Base-by-base conservation (phyloP, 2,113 vertebrate genomes). In the Hymenochirus boettgeri region DNA sequence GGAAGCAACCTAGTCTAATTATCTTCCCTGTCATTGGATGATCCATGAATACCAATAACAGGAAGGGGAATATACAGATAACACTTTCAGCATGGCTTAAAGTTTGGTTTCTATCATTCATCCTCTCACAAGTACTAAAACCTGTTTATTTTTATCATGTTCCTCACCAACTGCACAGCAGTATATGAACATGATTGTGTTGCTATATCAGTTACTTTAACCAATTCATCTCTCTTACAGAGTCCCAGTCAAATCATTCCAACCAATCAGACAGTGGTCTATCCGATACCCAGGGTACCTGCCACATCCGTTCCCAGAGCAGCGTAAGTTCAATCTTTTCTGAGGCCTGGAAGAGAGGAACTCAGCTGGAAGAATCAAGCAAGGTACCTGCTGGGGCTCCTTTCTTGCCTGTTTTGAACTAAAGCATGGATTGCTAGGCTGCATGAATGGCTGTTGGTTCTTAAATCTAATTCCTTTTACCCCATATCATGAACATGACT, bases 311-410 rank as follows among this genome's bases (percentile, higher is more conserved):
- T 17, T 97, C 95, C 29, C 96, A 99, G 73, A 99, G 96, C 69
- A 91, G 90, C 6, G 96, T 99, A 75, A 99, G 94, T 82, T 98
- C 95, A 73, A 94, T 98, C 77, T 99, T 99, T 77, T 99, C 96
- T 0, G 96, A 99, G 77, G 96, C 96, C 71, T 99, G 96, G 96
- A 98, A 94, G 70, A 89, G 96, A 69, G 96, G 96, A 7, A 98
- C 96, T 15, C 96, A 99, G 83, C 81, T 99, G 63, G 94, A 99
- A 73, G 96, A 99, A 65, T 91, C 79, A 75, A 86, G 85, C 76
- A 98, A 94, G 89, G 96, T 97, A 87, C 78, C 59, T 70, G 19
- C 57, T 29, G n/a, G 55, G 63, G 4, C 67, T 0, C 6, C 7
- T 23, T 37, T 15, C 35, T 1, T 47, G 21, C 46, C 47, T 33